Conservation (phyloP, 2,888 invertebrate genomes). For the Liopterus haemorrhoidalis region DNA sequence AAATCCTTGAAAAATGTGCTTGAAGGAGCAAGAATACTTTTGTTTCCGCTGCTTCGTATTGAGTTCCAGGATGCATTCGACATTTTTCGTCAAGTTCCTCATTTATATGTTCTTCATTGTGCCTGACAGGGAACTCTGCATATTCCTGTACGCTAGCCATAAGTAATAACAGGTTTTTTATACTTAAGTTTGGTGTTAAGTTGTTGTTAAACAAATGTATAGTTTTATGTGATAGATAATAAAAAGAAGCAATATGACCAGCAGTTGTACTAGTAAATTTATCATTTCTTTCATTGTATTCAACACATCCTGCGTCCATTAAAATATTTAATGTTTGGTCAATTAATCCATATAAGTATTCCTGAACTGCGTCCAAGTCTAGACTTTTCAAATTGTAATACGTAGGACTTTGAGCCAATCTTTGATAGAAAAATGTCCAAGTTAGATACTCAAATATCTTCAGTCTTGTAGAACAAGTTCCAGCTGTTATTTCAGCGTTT, state of each 20-base stretch:
- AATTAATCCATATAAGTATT: conserved; percentile 74
- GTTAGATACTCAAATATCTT: conserved; percentile 95
- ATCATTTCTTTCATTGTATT: conserved; percentile 64
- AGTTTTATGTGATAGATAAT: conserved; percentile 90
- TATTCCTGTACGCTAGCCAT: conserved; percentile 86
- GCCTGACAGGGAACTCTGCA: conserved; percentile 89
- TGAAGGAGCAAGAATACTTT: conserved; percentile 92
- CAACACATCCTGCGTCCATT: conserved; percentile 67
- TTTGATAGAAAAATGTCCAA: conserved; percentile 96
- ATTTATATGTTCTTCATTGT: conserved; percentile 93
- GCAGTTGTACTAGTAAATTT: no score
- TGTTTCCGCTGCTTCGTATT: conserved; percentile 86
- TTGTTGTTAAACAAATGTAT: conserved; percentile 74
- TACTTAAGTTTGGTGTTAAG: conserved; percentile 57
- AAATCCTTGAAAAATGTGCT: conserved; percentile 81
- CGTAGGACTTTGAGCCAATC: conserved; percentile 85
- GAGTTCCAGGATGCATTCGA: conserved; percentile 65
- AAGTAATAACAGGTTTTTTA: conserved; percentile 69
- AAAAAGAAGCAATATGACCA: conserved; percentile 92
- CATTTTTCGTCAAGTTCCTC: conserved; percentile 79
- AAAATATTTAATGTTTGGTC: conserved; percentile 71
- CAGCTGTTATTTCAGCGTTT: conserved; percentile 95
- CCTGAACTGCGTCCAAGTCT: conserved; percentile 63
- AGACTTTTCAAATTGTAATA: conserved; percentile 77
- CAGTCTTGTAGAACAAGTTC: conserved; percentile 87